Evolutionary conservation across 1,140 invertebrate genomes (phyloP), one percentile per base, ranked within the genome.

Genomic region (Aphaenogaster ashmeadi): DNA sequence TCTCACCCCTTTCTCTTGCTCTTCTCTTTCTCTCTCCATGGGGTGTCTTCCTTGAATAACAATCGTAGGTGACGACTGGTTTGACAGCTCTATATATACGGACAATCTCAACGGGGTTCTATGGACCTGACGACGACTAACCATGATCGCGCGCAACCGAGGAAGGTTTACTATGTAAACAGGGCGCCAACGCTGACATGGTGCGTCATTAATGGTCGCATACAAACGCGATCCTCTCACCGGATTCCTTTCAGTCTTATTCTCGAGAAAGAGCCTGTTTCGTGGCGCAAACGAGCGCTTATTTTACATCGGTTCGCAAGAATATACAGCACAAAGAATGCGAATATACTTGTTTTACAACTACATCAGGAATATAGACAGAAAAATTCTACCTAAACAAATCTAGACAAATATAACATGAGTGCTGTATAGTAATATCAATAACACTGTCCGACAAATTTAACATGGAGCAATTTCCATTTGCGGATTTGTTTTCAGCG

Each of bases 81-180:
- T 69, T 77, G 79, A 89, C 86, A 88, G 54, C 75, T 83, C 88
- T 91, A 90, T 88, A 87, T 78, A 78, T 67, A 89, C 67, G 75
- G 71, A 56, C 44, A 80, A 66, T 67, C 41, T 54, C 62, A 8
- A 83, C 80, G 67, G 47, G 50, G 33, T 54, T 62, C 67, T 58
- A 52, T 52, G 78, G 58, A 54, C 54, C 44, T 47, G 66, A 78
- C 87, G 86, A 87, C 90, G 64, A 78, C 72, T 72, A 69, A 78
- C 75, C 66, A 69, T 60, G 77, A 69, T 62, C 64, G 78, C 64
- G 78, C 54, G 44, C 9, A 60, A 33, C 64, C 69, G 27, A 58
- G 88, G 64, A 72, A 84, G 92, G 94, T 94, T 95, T 95, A 92
- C 94, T 92, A 78, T 93, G 94, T 92, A 94, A 95, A 95, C 94